A percentile compares a stretch with the other conserved stretches of the same genome.
These are phyloP conservation scores for Rhinichthys klamathensis DNA, from an alignment of 2,113 vertebrate species.

Conservation along the genomic window DNA sequence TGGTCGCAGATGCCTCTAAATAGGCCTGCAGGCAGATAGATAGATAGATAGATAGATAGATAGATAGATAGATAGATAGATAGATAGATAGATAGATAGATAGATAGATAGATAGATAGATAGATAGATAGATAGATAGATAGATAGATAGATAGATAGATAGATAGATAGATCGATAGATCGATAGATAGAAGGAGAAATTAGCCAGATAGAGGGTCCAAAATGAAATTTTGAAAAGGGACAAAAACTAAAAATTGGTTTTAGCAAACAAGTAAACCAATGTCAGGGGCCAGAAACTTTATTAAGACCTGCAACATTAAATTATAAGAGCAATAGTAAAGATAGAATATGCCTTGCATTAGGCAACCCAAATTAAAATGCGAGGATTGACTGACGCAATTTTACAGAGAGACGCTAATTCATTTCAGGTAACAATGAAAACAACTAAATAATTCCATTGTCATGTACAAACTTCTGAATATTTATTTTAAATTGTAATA, in stretches of 20 bases:
- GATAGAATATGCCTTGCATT: not conserved
- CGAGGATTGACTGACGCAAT: not conserved
- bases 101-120: not conserved
- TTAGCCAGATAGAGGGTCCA: no score
- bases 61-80: not conserved
- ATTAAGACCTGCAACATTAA: not conserved
- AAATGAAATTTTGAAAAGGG: not conserved
- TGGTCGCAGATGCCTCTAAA: constrained; percentile 59
- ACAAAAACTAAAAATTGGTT: not conserved
- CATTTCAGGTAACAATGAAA: not conserved
- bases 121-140: not conserved
- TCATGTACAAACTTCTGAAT: not conserved
- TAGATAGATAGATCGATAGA: not conserved
- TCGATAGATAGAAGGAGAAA: not conserved
- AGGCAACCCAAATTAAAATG: not conserved
- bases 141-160: not conserved
- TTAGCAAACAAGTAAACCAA: not conserved
- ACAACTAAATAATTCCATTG: not conserved
- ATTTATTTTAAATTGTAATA: not conserved
- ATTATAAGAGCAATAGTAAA: not conserved
- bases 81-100: not conserved
- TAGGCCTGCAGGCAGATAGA: constrained; percentile 6
- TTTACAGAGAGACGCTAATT: not conserved
- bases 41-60: not conserved
- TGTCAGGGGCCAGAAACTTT: not conserved